phyloP scores from a whole-genome alignment of 2,888 invertebrate species.

The Flexamia atlantica region DNA sequence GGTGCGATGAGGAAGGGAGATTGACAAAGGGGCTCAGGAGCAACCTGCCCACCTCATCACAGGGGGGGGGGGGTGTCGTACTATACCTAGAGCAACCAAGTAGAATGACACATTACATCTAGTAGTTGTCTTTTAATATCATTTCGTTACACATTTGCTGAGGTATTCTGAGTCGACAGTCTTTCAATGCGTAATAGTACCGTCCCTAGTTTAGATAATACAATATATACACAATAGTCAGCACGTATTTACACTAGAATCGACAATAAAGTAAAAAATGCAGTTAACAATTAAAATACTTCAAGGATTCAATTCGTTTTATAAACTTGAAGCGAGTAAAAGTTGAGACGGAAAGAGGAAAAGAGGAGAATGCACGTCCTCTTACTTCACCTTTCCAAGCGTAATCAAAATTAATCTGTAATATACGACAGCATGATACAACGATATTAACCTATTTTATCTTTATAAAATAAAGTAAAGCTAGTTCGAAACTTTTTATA shows the following conservation, averaged over 20 bases:
- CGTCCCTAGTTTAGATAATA: not conserved
- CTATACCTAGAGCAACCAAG: conserved; percentile 34
- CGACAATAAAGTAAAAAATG: not conserved
- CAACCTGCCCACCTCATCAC: conserved; percentile 35
- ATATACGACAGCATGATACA: too few species aligned
- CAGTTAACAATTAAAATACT: too few species aligned
- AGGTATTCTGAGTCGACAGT: conserved; percentile 19
- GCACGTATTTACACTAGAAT: not conserved
- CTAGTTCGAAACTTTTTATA: too few species aligned
- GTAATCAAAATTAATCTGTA: too few species aligned
- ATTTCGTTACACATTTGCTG: conserved; percentile 21
- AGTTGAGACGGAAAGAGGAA: too few species aligned
- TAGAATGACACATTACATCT: conserved; percentile 27
- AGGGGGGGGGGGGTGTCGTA: not conserved
- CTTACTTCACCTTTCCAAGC: too few species aligned
- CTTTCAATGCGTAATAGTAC: conserved; percentile 4
- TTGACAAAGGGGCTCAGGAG: conserved; percentile 23
- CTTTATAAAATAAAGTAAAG: too few species aligned
- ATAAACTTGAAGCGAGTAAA: too few species aligned
- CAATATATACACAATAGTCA: not conserved
- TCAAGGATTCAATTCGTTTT: too few species aligned
- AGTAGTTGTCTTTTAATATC: conserved; percentile 44
- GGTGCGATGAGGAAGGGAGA: conserved; percentile 17
- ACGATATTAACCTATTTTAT: too few species aligned
- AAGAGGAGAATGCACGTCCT: too few species aligned